phyloP scores from a whole-genome alignment of 2,797 vertebrate genomes.

The Stomatorhinus walkeri region DNA sequence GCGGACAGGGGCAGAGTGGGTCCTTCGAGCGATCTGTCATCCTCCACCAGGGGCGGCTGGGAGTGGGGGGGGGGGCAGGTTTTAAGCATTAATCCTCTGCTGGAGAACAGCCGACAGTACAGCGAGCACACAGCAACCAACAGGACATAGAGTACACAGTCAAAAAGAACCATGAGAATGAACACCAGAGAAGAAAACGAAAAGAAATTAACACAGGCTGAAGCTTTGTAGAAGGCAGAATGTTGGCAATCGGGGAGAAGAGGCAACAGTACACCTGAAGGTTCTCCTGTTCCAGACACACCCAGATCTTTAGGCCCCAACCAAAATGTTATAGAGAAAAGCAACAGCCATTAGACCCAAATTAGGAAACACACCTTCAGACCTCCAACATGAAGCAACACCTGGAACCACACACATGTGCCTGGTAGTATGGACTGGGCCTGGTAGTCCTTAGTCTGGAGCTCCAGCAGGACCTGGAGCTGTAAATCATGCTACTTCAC shows the following conservation, averaged over 20 bases:
- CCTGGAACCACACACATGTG: neutral
- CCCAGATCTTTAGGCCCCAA: neutral
- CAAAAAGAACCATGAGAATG: neutral
- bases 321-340: neutral
- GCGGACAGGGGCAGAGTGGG: conserved; percentile 79
- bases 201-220: neutral
- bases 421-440: neutral
- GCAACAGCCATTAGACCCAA: neutral
- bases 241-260: neutral
- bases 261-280: neutral
- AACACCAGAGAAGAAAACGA: neutral
- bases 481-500: neutral
- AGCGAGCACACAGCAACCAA: neutral
- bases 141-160: conserved; percentile 5
- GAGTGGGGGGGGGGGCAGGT: conserved; percentile 27
- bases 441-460: neutral
- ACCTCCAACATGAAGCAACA: neutral
- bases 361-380: neutral
- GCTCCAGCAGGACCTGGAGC: neutral
- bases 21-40: conserved; percentile 75
- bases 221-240: neutral
- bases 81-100: conserved; percentile 20
- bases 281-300: neutral
- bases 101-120: neutral
- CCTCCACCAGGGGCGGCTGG: conserved; percentile 79